Evolutionary conservation across 2,797 vertebrate genomes (phyloP).

Genomic region (Alcedo quadribrachys): DNA sequence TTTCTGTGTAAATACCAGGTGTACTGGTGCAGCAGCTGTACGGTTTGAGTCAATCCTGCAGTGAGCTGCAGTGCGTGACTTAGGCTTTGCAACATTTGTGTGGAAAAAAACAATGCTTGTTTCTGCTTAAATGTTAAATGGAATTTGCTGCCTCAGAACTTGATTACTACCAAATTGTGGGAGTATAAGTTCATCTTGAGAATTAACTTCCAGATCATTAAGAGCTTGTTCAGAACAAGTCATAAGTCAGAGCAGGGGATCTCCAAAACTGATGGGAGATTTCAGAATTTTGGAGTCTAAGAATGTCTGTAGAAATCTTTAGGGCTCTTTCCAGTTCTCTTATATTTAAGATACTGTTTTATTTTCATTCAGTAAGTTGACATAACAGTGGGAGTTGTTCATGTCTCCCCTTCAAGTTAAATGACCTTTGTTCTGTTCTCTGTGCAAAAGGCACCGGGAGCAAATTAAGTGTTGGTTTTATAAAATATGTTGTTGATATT

Average conservation of each 20-base stretch:
- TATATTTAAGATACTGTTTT: background rate
- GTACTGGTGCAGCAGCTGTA: background rate
- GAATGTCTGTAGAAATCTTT: background rate
- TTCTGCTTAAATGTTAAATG: background rate
- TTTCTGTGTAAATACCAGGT: conserved; percentile 17
- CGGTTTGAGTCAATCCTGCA: background rate
- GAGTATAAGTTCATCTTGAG: background rate
- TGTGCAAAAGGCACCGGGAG: background rate
- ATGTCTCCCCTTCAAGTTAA: background rate
- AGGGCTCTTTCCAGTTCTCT: background rate
- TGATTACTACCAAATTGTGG: background rate
- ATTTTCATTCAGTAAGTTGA: background rate
- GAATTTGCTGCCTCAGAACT: background rate
- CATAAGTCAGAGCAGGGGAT: background rate
- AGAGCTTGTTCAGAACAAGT: background rate
- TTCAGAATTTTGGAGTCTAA: background rate
- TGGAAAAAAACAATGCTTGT: background rate
- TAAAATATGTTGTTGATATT: background rate
- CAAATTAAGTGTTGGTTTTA: background rate
- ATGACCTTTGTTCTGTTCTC: background rate
- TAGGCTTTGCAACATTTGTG: background rate
- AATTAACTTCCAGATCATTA: background rate
- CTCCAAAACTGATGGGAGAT: background rate
- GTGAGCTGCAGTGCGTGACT: background rate
- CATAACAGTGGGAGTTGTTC: background rate